Conservation (phyloP, 2,797 vertebrate genomes). For the Gymnopithys bicolor region DNA sequence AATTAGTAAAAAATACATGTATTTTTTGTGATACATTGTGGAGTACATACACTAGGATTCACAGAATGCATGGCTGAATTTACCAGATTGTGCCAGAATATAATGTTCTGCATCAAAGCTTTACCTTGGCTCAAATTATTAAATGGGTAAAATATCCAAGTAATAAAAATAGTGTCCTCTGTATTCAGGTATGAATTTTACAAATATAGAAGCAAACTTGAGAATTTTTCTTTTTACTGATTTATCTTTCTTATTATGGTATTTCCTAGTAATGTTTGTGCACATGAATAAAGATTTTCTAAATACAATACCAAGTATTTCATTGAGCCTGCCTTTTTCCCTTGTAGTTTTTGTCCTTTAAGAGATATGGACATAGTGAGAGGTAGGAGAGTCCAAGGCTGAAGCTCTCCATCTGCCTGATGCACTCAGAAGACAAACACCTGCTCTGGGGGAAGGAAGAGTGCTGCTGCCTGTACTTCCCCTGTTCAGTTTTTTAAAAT, state of each 20-base stretch:
- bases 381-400: background rate
- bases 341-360: background rate
- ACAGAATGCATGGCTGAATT: background rate
- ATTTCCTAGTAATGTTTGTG: background rate
- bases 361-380: background rate
- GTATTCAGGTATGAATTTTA: background rate
- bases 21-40: background rate
- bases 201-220: background rate
- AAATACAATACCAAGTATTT: background rate
- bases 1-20: background rate
- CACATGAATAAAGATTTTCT: background rate
- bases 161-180: background rate
- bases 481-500: background rate
- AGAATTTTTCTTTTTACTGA: background rate
- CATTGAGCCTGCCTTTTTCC: background rate
- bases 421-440: background rate
- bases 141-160: background rate
- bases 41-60: background rate
- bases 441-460: background rate
- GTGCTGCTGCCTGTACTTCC: fast-evolving
- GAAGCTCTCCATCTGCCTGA: background rate
- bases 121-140: background rate
- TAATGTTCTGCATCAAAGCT: background rate
- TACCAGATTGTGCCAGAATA: background rate
- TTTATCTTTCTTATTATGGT: background rate